Conservation (phyloP, 2,888 invertebrate species). For the Phyllotreta striolata region DNA sequence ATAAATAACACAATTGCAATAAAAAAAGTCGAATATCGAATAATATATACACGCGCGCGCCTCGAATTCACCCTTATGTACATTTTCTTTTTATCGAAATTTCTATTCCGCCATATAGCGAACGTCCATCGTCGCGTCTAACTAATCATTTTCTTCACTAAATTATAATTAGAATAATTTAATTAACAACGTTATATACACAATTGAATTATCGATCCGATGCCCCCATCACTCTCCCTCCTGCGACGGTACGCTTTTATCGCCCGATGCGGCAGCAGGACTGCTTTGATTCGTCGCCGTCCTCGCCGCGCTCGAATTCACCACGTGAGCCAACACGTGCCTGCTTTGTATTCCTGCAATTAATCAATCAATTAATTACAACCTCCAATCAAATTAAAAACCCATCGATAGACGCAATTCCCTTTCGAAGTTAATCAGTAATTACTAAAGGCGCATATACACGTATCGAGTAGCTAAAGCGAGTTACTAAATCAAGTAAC, state of each 20-base stretch:
- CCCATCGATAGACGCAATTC: too few relatives aligned
- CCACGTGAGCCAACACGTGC: conserved; percentile 64
- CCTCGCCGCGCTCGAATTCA: conserved; percentile 57
- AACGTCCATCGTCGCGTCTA: too few relatives aligned
- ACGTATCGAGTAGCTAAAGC: too few relatives aligned
- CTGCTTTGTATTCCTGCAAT: conserved; percentile 55
- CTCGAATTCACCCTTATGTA: too few relatives aligned
- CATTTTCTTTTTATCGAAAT: conserved; percentile 1
- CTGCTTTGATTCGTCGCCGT: conserved; percentile 40
- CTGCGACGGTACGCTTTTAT: conserved; percentile 35
- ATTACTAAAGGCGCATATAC: too few relatives aligned
- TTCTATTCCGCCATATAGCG: neutral
- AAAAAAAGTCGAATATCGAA: too few relatives aligned
- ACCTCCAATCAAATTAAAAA: too few relatives aligned
- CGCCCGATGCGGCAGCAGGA: conserved; percentile 38
- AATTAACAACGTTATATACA: conserved; percentile 41
- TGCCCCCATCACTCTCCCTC: conserved; percentile 35
- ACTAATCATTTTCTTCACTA: conserved; percentile 11
- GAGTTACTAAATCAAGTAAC: too few relatives aligned
- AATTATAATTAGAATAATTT: conserved; percentile 27
- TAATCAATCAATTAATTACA: too few relatives aligned
- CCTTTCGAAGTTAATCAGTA: too few relatives aligned
- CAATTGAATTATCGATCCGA: conserved; percentile 22
- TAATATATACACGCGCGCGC: too few relatives aligned
- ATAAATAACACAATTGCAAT: too few relatives aligned